phyloP scores from a whole-genome alignment of 2,797 vertebrate genomes.

The Austrolebias charrua region DNA sequence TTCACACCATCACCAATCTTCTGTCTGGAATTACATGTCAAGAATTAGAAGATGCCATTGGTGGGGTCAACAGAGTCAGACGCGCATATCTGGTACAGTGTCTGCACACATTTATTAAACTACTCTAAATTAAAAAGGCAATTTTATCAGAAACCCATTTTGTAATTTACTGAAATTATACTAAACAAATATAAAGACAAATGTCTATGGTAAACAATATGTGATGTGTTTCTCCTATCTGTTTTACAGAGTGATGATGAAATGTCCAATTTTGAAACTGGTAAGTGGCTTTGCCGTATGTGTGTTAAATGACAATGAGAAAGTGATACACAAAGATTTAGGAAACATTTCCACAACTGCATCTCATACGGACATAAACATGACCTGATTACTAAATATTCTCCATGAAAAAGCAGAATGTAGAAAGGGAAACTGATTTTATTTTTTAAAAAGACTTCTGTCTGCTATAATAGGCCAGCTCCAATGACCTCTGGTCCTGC shows the following conservation, averaged over 20 bases:
- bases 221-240: slow-evolving; percentile 5
- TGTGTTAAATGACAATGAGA: background rate
- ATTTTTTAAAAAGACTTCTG: too few relatives aligned
- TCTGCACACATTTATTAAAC: background rate
- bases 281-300: slow-evolving; percentile 54
- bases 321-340: background rate
- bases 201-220: background rate
- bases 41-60: slow-evolving; percentile 72
- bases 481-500: too few relatives aligned
- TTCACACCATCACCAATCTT: slow-evolving; percentile 66
- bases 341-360: background rate
- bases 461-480: too few relatives aligned
- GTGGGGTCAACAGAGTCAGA: slow-evolving; percentile 61
- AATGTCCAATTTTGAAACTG: slow-evolving; percentile 58
- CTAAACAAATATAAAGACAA: too few relatives aligned
- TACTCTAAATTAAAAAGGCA: background rate
- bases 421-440: too few relatives aligned
- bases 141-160: too few relatives aligned
- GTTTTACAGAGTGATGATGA: slow-evolving; percentile 60
- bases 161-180: too few relatives aligned
- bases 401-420: too few relatives aligned
- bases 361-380: background rate
- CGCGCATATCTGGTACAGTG: slow-evolving; percentile 58
- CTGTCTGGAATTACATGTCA: slow-evolving; percentile 66
- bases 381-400: background rate